These are phyloP conservation scores for Steinernema khuongi DNA, from an alignment of 1,140 invertebrate genomes.

Conservation along the genomic window DNA sequence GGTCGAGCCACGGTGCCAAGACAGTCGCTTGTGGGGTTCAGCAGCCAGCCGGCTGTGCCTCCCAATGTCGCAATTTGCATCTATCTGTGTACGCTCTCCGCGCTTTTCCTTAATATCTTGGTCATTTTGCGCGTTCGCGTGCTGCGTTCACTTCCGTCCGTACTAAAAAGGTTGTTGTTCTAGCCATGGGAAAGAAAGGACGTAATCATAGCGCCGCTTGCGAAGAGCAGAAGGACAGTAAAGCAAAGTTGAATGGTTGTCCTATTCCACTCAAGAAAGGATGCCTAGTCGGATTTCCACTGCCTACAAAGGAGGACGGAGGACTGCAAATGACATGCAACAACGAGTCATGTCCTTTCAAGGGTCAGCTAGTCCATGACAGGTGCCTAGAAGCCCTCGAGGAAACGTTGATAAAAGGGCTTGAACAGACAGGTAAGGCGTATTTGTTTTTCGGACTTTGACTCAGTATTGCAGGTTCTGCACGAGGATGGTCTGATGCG, in stretches of 20 bases:
- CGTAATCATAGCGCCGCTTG: neutral
- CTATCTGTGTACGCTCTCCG: neutral
- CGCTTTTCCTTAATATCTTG: neutral
- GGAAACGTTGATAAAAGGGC: slow-evolving; percentile 7
- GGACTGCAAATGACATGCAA: neutral
- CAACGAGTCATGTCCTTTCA: neutral
- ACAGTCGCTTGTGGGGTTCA: neutral
- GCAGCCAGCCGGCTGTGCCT: neutral
- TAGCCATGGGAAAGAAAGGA: neutral
- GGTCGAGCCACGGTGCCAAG: neutral
- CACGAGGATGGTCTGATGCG: neutral
- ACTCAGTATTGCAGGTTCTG: neutral
- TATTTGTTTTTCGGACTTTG: neutral
- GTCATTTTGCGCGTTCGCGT: no score
- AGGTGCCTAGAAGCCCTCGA: neutral
- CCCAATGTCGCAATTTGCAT: neutral
- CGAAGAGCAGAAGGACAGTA: neutral
- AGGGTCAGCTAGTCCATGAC: neutral
- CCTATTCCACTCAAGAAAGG: neutral
- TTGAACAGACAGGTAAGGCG: neutral
- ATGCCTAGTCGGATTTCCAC: neutral
- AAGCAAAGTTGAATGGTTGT: neutral
- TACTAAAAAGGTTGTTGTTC: no score
- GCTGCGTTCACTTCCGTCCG: no score
- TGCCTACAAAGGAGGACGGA: neutral